phyloP scores from a whole-genome alignment of 2,113 vertebrate species.

The Xiphophorus hellerii region DNA sequence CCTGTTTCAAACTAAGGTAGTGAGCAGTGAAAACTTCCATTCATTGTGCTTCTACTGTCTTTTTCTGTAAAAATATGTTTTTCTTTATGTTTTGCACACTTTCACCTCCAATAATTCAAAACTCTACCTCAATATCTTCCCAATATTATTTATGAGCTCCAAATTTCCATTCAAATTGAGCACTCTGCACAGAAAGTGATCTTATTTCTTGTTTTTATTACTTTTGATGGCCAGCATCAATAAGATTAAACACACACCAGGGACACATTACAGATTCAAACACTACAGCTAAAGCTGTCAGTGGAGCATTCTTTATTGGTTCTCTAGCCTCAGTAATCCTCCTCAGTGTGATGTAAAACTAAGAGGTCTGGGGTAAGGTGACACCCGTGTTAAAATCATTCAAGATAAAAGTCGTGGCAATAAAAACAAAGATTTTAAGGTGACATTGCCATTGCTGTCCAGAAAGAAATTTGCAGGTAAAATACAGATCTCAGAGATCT shows the following conservation, averaged over 20 bases:
- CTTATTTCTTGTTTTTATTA: background rate
- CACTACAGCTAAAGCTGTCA: slow-evolving; percentile 25
- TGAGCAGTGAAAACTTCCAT: background rate
- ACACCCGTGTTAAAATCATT: background rate
- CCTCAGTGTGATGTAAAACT: slow-evolving; percentile 2
- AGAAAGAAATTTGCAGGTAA: background rate
- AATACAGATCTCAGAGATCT: background rate
- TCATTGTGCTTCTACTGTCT: background rate
- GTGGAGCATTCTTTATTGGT: background rate
- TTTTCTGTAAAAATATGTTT: background rate
- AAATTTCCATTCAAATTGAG: background rate
- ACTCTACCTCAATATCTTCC: background rate
- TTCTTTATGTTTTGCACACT: background rate
- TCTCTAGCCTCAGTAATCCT: slow-evolving; percentile 5
- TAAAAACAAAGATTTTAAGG: slow-evolving; percentile 13
- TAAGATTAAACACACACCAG: slow-evolving; percentile 37
- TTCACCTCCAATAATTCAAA: background rate
- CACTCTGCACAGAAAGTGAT: background rate
- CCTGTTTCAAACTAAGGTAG: background rate
- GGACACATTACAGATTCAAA: slow-evolving; percentile 11
- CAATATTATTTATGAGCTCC: background rate
- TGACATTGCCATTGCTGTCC: slow-evolving; percentile 8
- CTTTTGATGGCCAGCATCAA: slow-evolving; percentile 6
- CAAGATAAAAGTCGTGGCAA: slow-evolving; percentile 24
- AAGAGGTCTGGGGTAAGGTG: background rate